phyloP scores from a whole-genome alignment of 1,140 invertebrate genomes.

The Eumaeus atala region DNA sequence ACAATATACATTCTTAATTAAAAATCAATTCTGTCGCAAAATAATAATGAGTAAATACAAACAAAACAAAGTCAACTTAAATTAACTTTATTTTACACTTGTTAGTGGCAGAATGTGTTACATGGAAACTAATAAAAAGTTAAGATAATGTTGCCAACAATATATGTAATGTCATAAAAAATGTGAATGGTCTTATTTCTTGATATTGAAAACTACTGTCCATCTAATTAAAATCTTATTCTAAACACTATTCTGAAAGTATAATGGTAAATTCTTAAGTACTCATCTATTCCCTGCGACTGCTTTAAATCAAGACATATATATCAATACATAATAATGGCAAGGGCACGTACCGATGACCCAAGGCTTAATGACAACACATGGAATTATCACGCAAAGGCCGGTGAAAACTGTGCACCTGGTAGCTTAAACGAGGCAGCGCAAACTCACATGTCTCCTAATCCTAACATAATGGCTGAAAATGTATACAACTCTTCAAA shows the following conservation, averaged over 20 bases:
- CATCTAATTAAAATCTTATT: not conserved
- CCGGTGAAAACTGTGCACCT: conserved; percentile 50
- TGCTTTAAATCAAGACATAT: not conserved
- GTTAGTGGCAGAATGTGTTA: too few species aligned
- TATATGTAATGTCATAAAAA: conserved; percentile 4
- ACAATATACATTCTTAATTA: too few species aligned
- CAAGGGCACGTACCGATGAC: conserved; percentile 67
- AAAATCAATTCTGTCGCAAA: too few species aligned
- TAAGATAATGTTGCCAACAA: not conserved
- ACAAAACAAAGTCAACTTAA: too few species aligned
- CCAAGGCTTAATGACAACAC: conserved; percentile 60
- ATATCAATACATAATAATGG: conserved; percentile 50
- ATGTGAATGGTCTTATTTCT: conserved; percentile 11
- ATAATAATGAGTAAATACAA: too few species aligned
- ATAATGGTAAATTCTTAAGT: conserved; percentile 53
- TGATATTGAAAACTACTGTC: conserved; percentile 2
- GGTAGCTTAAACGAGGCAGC: conserved; percentile 46
- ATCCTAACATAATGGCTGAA: conserved; percentile 41
- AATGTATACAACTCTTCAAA: conserved; percentile 49
- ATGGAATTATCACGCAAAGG: conserved; percentile 60
- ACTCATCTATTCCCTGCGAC: not conserved
- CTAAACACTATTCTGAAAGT: conserved; percentile 9
- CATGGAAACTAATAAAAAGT: conserved; percentile 60
- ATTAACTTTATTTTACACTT: too few species aligned
- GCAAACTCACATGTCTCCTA: conserved; percentile 36